Evolutionary conservation across 2,113 vertebrate species (phyloP), one percentile per base, ranked within the genome.

Genomic region (Cheilinus undulatus): DNA sequence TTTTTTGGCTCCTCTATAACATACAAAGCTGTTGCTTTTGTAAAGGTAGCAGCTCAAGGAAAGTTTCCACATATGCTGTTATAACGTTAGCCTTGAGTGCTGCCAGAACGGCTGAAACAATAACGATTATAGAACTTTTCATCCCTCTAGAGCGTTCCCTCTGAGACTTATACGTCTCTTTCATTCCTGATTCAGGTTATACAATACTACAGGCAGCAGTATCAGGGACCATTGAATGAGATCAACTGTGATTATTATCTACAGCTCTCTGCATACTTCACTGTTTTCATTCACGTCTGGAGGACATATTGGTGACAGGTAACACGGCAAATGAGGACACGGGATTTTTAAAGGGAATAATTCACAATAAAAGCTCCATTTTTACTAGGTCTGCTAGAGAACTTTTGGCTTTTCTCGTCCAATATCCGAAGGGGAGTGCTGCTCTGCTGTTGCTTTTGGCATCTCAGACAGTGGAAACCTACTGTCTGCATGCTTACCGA

Each of bases 381-480:
- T 88, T 76, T 67, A 85, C 56, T 59, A 69, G 40, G 62, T 82
- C 82, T 86, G 67, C 70, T 52, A 53, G 67, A 67, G 76, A 83
- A 54, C 43, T 58, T 24, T 23, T 69, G 78, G 54, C 32, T 63
- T 32, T 69, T 38, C 38, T 70, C 46, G 34, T 76, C 36, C 22
- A 7, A 43, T 32, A 80, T 70, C 82, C 68, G 82, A 72, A 80
- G 54, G 36, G 36, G 79, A 87, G 68, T 28, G 19, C 40, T 81
- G 69, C 78, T 78, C 54, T 2, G 3, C 34, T 86, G 82, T 87
- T 89, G 74, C 66, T 84, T 63, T 88, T 92, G 92, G 90, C 84
- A 15, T 71, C 48, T 45, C 14, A 2, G 60, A 32, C 45, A 48
- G 61, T 86, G 85, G 85, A 85, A 91, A 89, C 82, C 81, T 79